A percentile compares a stretch with the other conserved stretches of the same genome.
Conservation (phyloP, 2,797 vertebrate genomes). For the Serranus cabrilla region DNA sequence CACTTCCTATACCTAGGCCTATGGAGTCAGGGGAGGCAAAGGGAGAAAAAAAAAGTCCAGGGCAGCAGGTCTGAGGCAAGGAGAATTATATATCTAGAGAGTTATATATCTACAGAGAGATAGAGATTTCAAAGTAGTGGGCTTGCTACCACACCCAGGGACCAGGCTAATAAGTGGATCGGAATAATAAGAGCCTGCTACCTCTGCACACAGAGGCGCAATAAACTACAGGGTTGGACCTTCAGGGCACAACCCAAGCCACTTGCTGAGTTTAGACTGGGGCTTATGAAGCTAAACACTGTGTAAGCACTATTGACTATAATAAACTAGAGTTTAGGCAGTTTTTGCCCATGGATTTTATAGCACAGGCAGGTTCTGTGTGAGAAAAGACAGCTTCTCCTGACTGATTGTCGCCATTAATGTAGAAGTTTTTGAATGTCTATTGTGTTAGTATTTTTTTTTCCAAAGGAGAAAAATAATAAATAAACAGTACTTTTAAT, state of each 20-base stretch:
- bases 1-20: slow-evolving; percentile 74
- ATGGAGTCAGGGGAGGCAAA: slow-evolving; percentile 68
- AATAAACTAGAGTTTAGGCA: slow-evolving; percentile 23
- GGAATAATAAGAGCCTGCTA: slow-evolving; percentile 73
- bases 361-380: not conserved
- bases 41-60: slow-evolving; percentile 51
- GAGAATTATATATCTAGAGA: slow-evolving; percentile 72
- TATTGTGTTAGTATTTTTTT: not conserved
- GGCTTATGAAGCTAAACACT: slow-evolving; percentile 65
- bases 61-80: slow-evolving; percentile 57
- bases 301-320: slow-evolving; percentile 71
- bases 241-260: slow-evolving; percentile 65
- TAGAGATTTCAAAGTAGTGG: slow-evolving; percentile 63
- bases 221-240: slow-evolving; percentile 66
- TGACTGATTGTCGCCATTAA: not conserved
- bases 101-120: slow-evolving; percentile 67
- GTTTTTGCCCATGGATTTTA: slow-evolving; percentile 34
- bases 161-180: slow-evolving; percentile 73
- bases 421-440: not conserved
- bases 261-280: slow-evolving; percentile 64
- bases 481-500: not conserved
- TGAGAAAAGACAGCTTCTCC: slow-evolving; percentile 6
- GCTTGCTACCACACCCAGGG: slow-evolving; percentile 62
- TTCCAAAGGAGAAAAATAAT: not conserved
- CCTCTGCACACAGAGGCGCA: slow-evolving; percentile 67